phyloP scores from a whole-genome alignment of 2,888 invertebrate genomes.

The Rhyacophila evoluta region DNA sequence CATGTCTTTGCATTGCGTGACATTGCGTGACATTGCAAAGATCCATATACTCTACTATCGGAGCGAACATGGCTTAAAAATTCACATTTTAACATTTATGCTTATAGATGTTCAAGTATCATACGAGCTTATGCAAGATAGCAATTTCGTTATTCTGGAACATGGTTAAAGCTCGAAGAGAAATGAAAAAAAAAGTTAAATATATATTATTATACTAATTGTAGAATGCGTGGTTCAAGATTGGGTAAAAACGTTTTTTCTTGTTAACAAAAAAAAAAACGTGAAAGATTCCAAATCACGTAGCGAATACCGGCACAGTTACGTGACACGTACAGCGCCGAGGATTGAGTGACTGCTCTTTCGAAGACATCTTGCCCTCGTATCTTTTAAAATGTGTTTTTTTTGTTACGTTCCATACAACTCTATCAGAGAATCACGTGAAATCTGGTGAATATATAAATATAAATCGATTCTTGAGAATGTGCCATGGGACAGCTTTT shows the following conservation, averaged over 20 bases:
- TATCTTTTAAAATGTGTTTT: conserved; percentile 22
- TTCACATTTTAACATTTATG: too few relatives aligned
- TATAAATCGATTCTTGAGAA: too few relatives aligned
- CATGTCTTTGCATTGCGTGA: too few relatives aligned
- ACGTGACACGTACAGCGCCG: not conserved
- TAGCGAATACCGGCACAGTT: not conserved
- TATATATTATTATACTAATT: not conserved
- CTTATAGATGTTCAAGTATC: too few relatives aligned
- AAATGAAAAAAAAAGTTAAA: not conserved
- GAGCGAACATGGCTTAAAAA: too few relatives aligned
- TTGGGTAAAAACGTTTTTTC: conserved; percentile 2
- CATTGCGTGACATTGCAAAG: too few relatives aligned
- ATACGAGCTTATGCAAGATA: too few relatives aligned
- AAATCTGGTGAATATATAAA: not conserved
- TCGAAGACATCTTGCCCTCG: not conserved
- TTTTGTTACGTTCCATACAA: not conserved
- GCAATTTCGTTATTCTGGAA: too few relatives aligned
- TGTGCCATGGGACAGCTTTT: too few relatives aligned
- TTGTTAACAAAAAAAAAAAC: not conserved
- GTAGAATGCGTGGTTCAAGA: not conserved
- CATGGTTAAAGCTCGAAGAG: too few relatives aligned
- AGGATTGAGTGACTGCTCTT: conserved; percentile 15
- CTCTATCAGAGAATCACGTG: not conserved
- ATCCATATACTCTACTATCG: too few relatives aligned
- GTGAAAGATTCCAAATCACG: not conserved